Conservation (phyloP, 2,113 vertebrate genomes). For the Chascanopsetta lugubris region DNA sequence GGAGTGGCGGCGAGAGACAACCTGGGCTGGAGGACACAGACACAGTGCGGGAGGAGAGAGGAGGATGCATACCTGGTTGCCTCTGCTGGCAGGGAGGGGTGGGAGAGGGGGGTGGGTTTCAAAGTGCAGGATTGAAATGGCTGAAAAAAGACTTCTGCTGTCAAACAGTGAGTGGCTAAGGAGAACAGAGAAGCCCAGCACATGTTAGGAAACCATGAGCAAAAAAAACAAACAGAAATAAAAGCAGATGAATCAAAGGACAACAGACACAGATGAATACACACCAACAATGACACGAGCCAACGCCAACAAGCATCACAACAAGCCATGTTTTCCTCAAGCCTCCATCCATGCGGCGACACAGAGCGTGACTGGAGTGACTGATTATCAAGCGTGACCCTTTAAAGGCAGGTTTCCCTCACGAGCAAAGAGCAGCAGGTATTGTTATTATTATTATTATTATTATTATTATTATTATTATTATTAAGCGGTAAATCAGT, state of each 20-base stretch:
- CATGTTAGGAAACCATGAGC: constrained; percentile 78
- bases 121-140: constrained; percentile 83
- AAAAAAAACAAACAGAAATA: constrained; percentile 34
- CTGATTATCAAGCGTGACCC: constrained; percentile 46
- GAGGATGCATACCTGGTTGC: constrained; percentile 79
- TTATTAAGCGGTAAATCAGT: constrained; percentile 30
- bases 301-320: constrained; percentile 63
- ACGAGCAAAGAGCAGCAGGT: constrained; percentile 33
- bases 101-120: constrained; percentile 80
- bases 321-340: constrained; percentile 64
- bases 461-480: constrained; percentile 49
- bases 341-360: constrained; percentile 16
- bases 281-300: constrained; percentile 54
- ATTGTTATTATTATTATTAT: constrained; percentile 50
- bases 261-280: constrained; percentile 42
- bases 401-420: constrained; percentile 22
- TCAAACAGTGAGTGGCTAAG: constrained; percentile 84
- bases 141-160: constrained; percentile 83
- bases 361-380: constrained; percentile 34
- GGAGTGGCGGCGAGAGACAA: constrained; percentile 48
- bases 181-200: constrained; percentile 83
- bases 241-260: too few relatives aligned
- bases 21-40: constrained; percentile 56
- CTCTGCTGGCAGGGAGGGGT: too few relatives aligned
- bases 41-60: constrained; percentile 65